A percentile compares a stretch with the other conserved stretches of the same genome.
phyloP scores from a whole-genome alignment of 2,888 invertebrate species.

The Caenorhabditis uteleia region DNA sequence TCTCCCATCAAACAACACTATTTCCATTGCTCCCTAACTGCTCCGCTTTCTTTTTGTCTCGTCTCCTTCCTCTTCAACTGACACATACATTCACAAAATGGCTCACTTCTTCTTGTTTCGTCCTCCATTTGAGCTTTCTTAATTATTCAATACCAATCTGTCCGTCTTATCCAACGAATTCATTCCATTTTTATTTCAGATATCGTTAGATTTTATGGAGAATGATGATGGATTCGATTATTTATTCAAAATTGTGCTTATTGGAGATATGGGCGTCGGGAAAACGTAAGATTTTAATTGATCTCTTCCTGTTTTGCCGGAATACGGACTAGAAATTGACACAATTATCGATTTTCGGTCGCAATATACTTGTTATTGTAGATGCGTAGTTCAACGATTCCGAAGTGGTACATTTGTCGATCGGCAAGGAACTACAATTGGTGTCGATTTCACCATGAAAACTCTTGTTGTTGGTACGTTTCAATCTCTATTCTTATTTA shows the following conservation, averaged over 20 bases:
- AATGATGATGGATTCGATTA: conserved; percentile 78
- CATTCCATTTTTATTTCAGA: conserved; percentile 20
- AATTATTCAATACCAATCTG: not conserved
- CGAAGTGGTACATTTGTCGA: conserved; percentile 94
- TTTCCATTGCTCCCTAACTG: no score
- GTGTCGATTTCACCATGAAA: conserved; percentile 98
- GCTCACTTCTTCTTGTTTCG: no score
- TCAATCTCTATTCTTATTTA: not conserved
- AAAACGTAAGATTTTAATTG: conserved; percentile 74
- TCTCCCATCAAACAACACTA: no score
- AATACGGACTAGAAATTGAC: no score
- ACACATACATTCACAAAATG: no score
- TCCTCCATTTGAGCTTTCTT: no score
- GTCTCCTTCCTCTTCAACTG: no score
- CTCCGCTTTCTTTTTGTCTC: no score
- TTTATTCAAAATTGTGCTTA: conserved; percentile 64
- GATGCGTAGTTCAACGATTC: conserved; percentile 89
- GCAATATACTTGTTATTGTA: conserved; percentile 22
- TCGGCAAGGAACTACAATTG: conserved; percentile 92
- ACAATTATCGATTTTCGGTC: no score
- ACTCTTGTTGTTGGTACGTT: conserved; percentile 81
- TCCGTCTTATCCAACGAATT: not conserved
- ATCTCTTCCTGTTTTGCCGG: not conserved
- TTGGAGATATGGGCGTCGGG: conserved; percentile 70
- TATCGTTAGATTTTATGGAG: conserved; percentile 34